Base-by-base conservation (phyloP, 1,140 invertebrate species). In the Aphelenchoides fujianensis region DNA sequence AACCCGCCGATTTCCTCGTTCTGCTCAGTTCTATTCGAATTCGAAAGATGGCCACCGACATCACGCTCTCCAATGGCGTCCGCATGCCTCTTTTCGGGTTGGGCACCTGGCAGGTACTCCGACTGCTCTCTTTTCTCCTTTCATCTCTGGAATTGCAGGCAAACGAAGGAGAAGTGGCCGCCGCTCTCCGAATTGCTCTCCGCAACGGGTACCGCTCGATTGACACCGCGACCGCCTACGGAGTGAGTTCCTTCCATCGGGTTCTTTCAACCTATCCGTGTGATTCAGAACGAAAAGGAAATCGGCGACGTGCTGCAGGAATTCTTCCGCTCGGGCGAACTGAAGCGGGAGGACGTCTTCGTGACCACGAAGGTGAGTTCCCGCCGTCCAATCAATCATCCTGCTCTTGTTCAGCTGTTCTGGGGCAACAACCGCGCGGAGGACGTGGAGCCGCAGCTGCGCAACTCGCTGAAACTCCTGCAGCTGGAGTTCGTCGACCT, bases 401-500 rank as follows among this genome's bases (percentile, higher is more conserved):
- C 92, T 83, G 88, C 93, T 69, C 90, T 90, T 0, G 91, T 76
- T 23, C 32, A 79, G 77, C 72, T 86, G 37, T 88, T 86, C 85
- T 86, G 86, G 64, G 86, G 83, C 0, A 85, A 76, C 34, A 79
- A 84, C 67, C 69, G 74, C 23, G 88, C 90, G n/a, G 88, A 88
- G 1, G 88, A 90, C 66, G 91, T 94, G 9, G 88, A 89, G 72
- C 89, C 89, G 52, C 91, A 88, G 73, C 83, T 93, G 23, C 89
- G 89, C 36, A 84, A 89, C 63, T 92, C 92, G 0, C 84, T 94
- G 30, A 85, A 88, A 59, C 89, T 88, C 36, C 85, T 94, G n/a
- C 88, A 90, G 72, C 79, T 92, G 64, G 88, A 90, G 67, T 94
- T 94, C 80, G 84, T 94, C 1, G 92, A 95, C 81, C 86, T 94